A percentile compares a stretch with the other conserved stretches of the same genome.
phyloP scores from a whole-genome alignment of 2,888 invertebrate species.

The Arctia plantaginis region DNA sequence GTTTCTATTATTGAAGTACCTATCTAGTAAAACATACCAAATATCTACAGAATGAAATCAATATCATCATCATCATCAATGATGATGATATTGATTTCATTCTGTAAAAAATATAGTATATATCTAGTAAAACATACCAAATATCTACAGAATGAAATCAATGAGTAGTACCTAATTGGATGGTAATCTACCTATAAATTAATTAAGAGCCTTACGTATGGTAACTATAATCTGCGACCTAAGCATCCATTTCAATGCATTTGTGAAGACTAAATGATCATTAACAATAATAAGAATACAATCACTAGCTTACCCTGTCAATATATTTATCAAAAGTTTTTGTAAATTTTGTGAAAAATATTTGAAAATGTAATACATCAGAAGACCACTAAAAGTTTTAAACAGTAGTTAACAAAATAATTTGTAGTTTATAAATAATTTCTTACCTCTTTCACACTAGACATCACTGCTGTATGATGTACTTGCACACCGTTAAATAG shows the following conservation, averaged over 20 bases:
- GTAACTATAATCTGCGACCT: not conserved
- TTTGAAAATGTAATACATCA: not conserved
- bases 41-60: not conserved
- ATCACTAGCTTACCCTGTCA: not conserved
- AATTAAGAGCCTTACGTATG: not conserved
- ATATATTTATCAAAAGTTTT: not conserved
- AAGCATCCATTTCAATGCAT: not conserved
- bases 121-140: not conserved
- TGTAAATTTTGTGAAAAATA: not conserved
- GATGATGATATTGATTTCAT: too few relatives aligned
- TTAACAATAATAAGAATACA: not conserved
- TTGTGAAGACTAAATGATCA: not conserved
- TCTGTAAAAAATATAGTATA: too few relatives aligned
- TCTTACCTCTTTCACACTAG: slow-evolving; percentile 51
- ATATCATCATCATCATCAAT: too few relatives aligned
- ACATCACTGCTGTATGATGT: slow-evolving; percentile 29
- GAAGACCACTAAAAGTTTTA: not conserved
- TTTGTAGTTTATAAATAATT: slow-evolving; percentile 10
- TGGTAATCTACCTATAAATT: not conserved
- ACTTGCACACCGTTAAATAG: slow-evolving; percentile 32
- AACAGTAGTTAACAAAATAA: not conserved
- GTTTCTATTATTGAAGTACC: not conserved
- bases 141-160: not conserved
- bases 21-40: not conserved
- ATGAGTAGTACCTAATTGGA: not conserved